Evolutionary conservation across 2,797 vertebrate genomes (phyloP).

Genomic region (Acanthurus leucopareius): DNA sequence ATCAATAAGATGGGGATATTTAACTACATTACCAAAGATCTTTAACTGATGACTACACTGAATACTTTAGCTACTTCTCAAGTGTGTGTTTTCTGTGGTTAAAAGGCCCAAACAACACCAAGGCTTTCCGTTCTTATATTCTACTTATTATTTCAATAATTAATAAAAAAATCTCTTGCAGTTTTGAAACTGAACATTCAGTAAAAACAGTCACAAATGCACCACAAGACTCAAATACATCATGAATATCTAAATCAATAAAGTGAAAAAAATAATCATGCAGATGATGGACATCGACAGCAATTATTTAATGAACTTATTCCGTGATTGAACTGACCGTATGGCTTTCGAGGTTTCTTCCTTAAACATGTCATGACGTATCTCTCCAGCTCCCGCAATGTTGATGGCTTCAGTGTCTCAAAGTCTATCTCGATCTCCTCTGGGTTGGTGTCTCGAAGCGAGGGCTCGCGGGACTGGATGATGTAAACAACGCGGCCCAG

Average conservation of each 20-base stretch:
- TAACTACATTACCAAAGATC: not conserved
- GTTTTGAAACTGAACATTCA: not conserved
- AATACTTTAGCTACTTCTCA: not conserved
- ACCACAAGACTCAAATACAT: too few relatives aligned
- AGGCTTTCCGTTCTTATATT: too few relatives aligned
- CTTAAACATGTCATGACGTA: conserved; percentile 95
- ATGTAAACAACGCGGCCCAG: conserved; percentile 95
- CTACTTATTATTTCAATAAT: not conserved
- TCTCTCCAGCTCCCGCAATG: conserved; percentile 92
- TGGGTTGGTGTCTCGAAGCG: conserved; percentile 93
- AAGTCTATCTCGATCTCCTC: conserved; percentile 98
- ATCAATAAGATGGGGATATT: not conserved
- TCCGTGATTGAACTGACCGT: conserved; percentile 76
- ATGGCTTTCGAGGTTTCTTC: conserved; percentile 94
- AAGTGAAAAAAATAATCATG: too few relatives aligned
- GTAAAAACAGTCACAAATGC: too few relatives aligned
- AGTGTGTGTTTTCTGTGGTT: not conserved
- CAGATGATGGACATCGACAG: not conserved
- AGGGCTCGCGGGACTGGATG: conserved; percentile 94
- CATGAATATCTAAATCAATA: too few relatives aligned
- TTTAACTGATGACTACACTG: not conserved
- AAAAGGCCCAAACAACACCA: not conserved
- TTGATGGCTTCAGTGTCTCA: conserved; percentile 95
- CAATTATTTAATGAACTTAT: too few relatives aligned
- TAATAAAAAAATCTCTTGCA: not conserved